Evolutionary conservation across 2,888 invertebrate genomes (phyloP), one percentile per base, ranked within the genome.

Genomic region (Leptopilina drosophilae): DNA sequence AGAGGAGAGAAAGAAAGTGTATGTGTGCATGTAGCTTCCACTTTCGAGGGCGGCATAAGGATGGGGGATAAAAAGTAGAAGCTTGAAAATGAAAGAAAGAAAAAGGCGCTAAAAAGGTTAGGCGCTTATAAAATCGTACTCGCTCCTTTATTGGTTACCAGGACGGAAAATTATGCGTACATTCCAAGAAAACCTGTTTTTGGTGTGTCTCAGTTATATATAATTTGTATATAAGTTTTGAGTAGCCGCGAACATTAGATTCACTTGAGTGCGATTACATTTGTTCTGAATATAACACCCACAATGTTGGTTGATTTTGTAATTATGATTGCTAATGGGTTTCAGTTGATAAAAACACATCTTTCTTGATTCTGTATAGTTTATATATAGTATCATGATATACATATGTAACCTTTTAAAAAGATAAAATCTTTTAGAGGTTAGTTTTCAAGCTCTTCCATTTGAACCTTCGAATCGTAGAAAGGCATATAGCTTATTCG

Each of bases 161-260:
- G 86, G 87, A 86, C 86, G 89, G 88, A 86, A 90, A 90, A 90
- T 90, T 89, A 90, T 89, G 88, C 88, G 89, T 88, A 88, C 90
- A 90, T 90, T 90, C 89, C 90, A 84, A 84, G 84, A 86, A 87
- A 90, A 90, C 90, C 90, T 88, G 90, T 90, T 90, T 89, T 87
- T 85, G 84, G 49, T 49, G 11, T 87, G 86, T 89, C 89, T 89
- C 87, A 83, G 85, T 84, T 89, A 89, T 90, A 90, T 49, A 12
- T 87, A 33, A 33, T 33, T 33, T 0, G 82, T 85, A 84, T 89
- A 89, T 90, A 90, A 90, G 88, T 88, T 86, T 49, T 86, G 85
- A 83, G 79, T 76, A 80, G 49, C 53, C 64, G 69, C 59, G 26
- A 20, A n/a, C 8, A 14, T 73, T 20, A 3, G 33, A 33, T 33